Percentiles rank a stretch among this genome's conserved stretches.
These are phyloP conservation scores for Intellagama lesueurii DNA, from an alignment of 2,797 vertebrate genomes.

Conservation along the genomic window DNA sequence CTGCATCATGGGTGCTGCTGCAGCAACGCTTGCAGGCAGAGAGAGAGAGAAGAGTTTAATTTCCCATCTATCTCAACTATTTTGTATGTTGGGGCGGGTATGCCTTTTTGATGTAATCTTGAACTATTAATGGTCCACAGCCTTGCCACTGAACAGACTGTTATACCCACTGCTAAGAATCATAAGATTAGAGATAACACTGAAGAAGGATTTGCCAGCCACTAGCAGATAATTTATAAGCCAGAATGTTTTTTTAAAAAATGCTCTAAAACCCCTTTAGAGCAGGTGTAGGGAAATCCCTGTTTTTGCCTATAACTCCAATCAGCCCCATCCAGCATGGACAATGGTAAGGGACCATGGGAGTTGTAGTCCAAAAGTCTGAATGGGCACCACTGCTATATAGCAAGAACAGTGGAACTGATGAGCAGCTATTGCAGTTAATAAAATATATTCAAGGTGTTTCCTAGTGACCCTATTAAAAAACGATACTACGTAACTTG, in stretches of 20 bases:
- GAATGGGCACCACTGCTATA: neutral
- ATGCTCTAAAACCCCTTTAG: too few relatives aligned
- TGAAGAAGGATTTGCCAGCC: neutral
- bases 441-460: neutral
- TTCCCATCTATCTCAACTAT: neutral
- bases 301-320: too few relatives aligned
- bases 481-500: constrained; percentile 27
- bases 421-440: constrained; percentile 40
- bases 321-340: neutral
- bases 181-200: constrained; percentile 19
- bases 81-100: neutral
- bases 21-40: neutral
- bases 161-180: neutral
- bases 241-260: constrained; percentile 5
- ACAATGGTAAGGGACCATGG: neutral
- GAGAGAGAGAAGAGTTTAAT: neutral
- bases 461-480: constrained; percentile 14
- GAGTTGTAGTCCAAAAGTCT: neutral
- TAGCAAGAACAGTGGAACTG: constrained; percentile 18
- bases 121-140: constrained; percentile 14
- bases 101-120: neutral
- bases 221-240: constrained; percentile 21
- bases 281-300: neutral
- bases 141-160: neutral
- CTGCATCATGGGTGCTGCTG: neutral